These are phyloP conservation scores for Indicator maculatus DNA, from an alignment of 2,113 vertebrate genomes.

Conservation along the genomic window DNA sequence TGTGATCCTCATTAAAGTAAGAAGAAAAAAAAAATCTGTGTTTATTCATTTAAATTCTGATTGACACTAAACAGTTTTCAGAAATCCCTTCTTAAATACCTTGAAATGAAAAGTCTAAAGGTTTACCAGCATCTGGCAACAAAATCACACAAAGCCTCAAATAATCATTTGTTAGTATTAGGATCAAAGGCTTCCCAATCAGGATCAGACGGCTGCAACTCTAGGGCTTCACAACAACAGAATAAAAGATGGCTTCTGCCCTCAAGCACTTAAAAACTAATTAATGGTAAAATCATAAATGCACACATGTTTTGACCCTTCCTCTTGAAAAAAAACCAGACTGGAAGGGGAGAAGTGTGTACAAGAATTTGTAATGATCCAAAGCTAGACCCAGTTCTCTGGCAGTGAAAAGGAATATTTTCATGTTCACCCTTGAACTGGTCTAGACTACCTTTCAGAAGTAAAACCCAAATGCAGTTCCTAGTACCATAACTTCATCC, in stretches of 20 bases:
- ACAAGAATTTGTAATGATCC: background rate
- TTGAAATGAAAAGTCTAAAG: background rate
- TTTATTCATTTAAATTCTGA: background rate
- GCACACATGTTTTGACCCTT: background rate
- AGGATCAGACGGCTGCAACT: background rate
- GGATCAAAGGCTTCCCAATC: slow-evolving; percentile 5
- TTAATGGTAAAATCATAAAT: background rate
- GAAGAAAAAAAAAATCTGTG: background rate
- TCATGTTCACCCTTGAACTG: background rate
- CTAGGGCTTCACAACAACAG: background rate
- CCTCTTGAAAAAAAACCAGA: background rate
- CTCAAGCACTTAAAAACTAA: background rate
- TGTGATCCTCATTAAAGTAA: background rate
- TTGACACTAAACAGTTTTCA: background rate
- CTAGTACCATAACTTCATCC: background rate
- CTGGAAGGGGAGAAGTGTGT: background rate
- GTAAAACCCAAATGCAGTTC: background rate
- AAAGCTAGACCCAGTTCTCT: background rate
- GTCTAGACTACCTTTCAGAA: background rate
- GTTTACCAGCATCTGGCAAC: background rate
- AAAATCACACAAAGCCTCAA: slow-evolving; percentile 3
- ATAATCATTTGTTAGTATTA: slow-evolving; percentile 7
- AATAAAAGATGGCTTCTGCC: slow-evolving; percentile 20
- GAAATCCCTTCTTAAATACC: slow-evolving; percentile 1
- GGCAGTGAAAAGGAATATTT: background rate